Evolutionary conservation across 1,140 invertebrate genomes (phyloP), one percentile per base, ranked within the genome.

Genomic region (Drosophila navojoa): DNA sequence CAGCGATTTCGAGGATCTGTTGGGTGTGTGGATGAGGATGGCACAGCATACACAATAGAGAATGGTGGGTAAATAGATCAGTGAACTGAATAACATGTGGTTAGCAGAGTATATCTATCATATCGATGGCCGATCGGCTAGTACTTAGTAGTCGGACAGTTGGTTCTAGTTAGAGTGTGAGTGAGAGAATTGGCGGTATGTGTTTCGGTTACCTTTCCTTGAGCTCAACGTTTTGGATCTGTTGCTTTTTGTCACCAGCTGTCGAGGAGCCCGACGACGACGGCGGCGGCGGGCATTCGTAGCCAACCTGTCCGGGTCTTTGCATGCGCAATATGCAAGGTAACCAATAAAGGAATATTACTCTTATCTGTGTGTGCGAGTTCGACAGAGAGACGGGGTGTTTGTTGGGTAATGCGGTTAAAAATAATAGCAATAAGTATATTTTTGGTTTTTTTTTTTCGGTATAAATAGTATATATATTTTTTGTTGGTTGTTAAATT

Each of bases 281-380:
- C 76, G 93, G 93, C 63, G 93, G 92, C 79, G 93, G 92, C 52
- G 94, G 93, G 73, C 94, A 95, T 73, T 93, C 93, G 72, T 93
- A 93, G 62, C 93, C 92, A 76, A 95, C 94, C 90, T 95, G 94
- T 81, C 90, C 91, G 59, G 98, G 98, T 89, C 98, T 95, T 90
- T 96, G 96, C 97, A 99, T 99, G 79, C 97, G 95, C 89, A 99
- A 94, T 87, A 99, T 93, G 94, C 97, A 98, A 87, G 98, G 98
- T 93, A 99, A 94, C 98, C 98, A 99, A 92, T 97, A 96, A 85
- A 99, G 95, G 93, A 99, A 98, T 91, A 99, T 94, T 89, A 96
- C 95, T 92, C 96, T 96, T 79, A 99, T 96, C 98, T 99, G 93
- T 49, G 93, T 92, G 79, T 78, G 87, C 75, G 78, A 79, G 73